Percentiles rank a stretch among this genome's conserved stretches.
These are phyloP conservation scores for pig (Sus scrofa) DNA, from an alignment of 2,113 vertebrate species.

Conservation along the genomic window T2T-Sscrofa CM000817.6:35655501-35656000, in stretches of 20 bases:
- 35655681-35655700: not conserved
- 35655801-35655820: rapidly evolving
- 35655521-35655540: not conserved
- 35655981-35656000: constrained; percentile 3
- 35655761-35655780: not conserved
- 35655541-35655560: rapidly evolving
- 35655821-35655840: not conserved
- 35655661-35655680: not conserved
- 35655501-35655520: not conserved
- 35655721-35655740: not conserved
- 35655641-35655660: not conserved
- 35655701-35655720: not conserved
- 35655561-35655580: not conserved
- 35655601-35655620: rapidly evolving
- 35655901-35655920: constrained; percentile 94
- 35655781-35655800: not conserved
- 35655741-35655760: not conserved
- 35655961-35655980: constrained; percentile 65
- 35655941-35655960: not conserved
- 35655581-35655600: not conserved
- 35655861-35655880: constrained; percentile 72
- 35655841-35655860: not conserved
- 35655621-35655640: rapidly evolving
- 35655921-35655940: constrained; percentile 66
- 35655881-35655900: constrained; percentile 92